Conservation (phyloP, 2,797 vertebrate species). For the Sebastes taczanowskii region DNA sequence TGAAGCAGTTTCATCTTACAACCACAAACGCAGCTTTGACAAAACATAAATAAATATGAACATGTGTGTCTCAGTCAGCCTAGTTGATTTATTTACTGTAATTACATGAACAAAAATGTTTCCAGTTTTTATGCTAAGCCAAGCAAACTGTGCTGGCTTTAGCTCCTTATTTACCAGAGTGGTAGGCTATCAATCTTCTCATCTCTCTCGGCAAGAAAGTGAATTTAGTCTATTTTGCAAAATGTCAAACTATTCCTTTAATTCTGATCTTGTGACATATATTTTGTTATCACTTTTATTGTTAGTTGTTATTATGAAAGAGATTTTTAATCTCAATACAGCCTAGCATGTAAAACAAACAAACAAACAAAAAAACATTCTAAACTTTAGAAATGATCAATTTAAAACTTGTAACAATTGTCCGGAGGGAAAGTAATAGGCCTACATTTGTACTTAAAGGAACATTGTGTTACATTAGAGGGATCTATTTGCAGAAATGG, state of each 20-base stretch:
- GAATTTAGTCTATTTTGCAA: neutral
- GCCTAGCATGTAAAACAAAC: too few species aligned
- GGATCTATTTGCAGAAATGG: too few species aligned
- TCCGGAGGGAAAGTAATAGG: too few species aligned
- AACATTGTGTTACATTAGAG: too few species aligned
- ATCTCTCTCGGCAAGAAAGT: neutral
- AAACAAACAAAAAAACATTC: too few species aligned
- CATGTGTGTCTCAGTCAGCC: neutral
- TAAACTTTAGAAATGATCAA: too few species aligned
- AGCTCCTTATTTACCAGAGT: neutral
- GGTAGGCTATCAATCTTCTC: neutral
- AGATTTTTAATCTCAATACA: too few species aligned
- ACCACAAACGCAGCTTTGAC: neutral
- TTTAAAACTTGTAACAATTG: too few species aligned
- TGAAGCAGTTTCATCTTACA: neutral
- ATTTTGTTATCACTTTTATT: neutral
- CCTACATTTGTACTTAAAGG: too few species aligned
- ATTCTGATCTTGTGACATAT: neutral
- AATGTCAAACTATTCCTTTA: neutral
- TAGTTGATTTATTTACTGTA: neutral
- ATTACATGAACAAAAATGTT: neutral
- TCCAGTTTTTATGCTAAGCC: too few species aligned
- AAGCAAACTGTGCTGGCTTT: neutral
- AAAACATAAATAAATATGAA: neutral
- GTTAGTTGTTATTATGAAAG: too few species aligned